Base-by-base conservation (phyloP, 2,113 vertebrate genomes). In the Oxyura jamaicensis region DNA sequence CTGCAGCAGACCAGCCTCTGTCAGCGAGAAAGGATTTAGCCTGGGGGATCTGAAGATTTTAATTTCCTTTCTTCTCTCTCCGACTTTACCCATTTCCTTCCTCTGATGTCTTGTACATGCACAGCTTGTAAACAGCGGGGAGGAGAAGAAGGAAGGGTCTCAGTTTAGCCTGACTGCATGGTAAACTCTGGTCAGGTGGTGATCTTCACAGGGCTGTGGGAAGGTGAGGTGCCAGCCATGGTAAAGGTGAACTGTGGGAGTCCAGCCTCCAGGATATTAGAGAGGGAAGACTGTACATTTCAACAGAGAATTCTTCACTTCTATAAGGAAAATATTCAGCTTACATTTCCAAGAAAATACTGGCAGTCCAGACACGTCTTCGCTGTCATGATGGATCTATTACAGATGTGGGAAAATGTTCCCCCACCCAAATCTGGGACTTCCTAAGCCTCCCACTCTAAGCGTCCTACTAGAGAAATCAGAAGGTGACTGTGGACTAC, bases 271-370 rank as follows among this genome's bases (percentile, higher is more conserved):
- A 29, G n/a, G 28, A 22, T 21, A 25, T 29, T 53, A 46, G 53
- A 41, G 33, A 55, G 26, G 63, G 41, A 33, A 67, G 68, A 35
- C 13, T 4, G 53, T 41, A 89, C 41, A 62, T 66, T 31, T 84
- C 86, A 56, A 35, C 35, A 46, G 66, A 41, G 22, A 78, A 48
- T 90, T 52, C 35, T 84, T 69, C 74, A 82, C 42, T 74, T 55
- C 46, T 58, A 9, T 86, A 84, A 83, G 16, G 62, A 96, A 91
- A 94, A 46, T 36, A 53, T 17, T 72, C 83, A 77, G 13, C 26
- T 52, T 93, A 21, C 78, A 60, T 80, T 59, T 83, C 78, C 79
- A 82, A 91, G 90, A 94, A 97, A 81, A 50, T 83, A 88, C 23
- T 74, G 50, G 6, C 50, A 55, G 14, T 68, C 46, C 36, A 76